Evolutionary conservation across 1,140 invertebrate species (phyloP).

Genomic region (Nasonia longicornis): DNA sequence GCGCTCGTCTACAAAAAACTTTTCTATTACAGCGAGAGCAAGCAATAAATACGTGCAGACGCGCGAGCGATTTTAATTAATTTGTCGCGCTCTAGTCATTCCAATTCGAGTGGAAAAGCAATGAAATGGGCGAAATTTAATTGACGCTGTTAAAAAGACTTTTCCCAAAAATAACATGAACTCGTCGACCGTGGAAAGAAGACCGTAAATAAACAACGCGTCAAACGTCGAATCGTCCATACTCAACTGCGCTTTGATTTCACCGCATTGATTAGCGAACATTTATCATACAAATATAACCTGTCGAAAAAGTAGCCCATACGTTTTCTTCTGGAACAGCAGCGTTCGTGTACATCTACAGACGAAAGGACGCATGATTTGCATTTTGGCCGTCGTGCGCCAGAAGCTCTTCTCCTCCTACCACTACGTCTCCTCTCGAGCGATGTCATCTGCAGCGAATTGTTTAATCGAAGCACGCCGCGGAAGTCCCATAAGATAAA

Average conservation of each 20-base stretch:
- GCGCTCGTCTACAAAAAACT: too few species aligned
- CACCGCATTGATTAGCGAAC: too few species aligned
- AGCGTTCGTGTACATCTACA: neutral
- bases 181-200: neutral
- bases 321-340: too few species aligned
- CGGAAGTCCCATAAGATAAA: conserved; percentile 47
- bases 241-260: neutral
- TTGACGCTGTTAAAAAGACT: neutral
- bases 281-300: too few species aligned
- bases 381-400: neutral
- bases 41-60: neutral
- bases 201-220: neutral
- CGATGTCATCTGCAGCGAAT: conserved; percentile 33
- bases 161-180: neutral
- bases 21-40: too few species aligned
- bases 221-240: too few species aligned
- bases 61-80: neutral
- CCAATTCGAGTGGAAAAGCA: neutral
- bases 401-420: neutral
- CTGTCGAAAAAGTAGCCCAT: too few species aligned
- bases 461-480: conserved; percentile 30
- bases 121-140: neutral
- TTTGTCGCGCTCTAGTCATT: too few species aligned
- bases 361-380: neutral
- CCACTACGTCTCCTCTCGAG: neutral